Evolutionary conservation across 2,888 invertebrate genomes (phyloP).

Genomic region (Notodonta dromedarius): DNA sequence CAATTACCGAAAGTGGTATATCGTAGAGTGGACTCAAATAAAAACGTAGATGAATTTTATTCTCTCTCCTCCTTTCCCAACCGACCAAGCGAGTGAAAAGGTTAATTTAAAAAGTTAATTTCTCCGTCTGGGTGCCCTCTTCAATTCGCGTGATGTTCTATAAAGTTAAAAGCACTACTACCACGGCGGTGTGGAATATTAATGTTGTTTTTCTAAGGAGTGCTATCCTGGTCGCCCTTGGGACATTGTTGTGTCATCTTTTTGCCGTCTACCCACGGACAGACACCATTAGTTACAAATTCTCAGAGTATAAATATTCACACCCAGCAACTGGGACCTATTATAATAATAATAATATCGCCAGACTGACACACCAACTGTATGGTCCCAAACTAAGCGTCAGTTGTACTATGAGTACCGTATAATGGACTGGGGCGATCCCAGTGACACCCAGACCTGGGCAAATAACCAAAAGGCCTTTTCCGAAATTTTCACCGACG

Average conservation of each 20-base stretch:
- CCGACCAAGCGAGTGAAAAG: constrained; percentile 37
- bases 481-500: too few relatives aligned
- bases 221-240: constrained; percentile 50
- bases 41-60: constrained; percentile 30
- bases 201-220: constrained; percentile 65
- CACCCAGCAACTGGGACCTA: constrained; percentile 26
- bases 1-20: neutral
- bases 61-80: constrained; percentile 23
- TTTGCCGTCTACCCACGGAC: constrained; percentile 64
- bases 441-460: too few relatives aligned
- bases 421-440: too few relatives aligned
- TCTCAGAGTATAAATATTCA: constrained; percentile 58
- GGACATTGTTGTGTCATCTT: constrained; percentile 61
- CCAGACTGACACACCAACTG: too few relatives aligned
- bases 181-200: constrained; percentile 59
- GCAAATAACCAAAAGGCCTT: too few relatives aligned
- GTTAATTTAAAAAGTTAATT: constrained; percentile 59
- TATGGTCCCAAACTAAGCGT: too few relatives aligned
- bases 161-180: constrained; percentile 58
- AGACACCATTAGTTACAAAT: constrained; percentile 71
- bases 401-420: too few relatives aligned
- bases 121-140: constrained; percentile 49
- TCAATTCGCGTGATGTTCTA: constrained; percentile 58
- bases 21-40: constrained; percentile 18
- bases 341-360: constrained; percentile 8